phyloP scores from a whole-genome alignment of 30 jellyfish, hydroid and myxozoan genomes.

The Turritopsis dohrnii region DNA sequence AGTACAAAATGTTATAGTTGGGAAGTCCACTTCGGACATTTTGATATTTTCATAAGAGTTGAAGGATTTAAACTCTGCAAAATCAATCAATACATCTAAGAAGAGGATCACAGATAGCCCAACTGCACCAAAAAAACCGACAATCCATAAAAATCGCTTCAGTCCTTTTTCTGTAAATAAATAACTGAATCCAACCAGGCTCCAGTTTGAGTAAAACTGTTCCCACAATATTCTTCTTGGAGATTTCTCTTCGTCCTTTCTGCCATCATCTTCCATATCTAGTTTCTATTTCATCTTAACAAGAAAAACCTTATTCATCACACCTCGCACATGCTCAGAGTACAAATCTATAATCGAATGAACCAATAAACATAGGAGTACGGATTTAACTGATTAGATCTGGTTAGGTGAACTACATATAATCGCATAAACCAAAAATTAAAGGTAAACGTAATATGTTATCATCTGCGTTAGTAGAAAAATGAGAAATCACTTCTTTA shows the following conservation, averaged over 20 bases:
- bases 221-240: not conserved
- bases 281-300: too few relatives aligned
- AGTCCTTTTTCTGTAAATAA: not conserved
- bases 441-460: too few relatives aligned
- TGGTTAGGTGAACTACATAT: too few relatives aligned
- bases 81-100: not conserved
- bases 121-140: not conserved
- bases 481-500: too few relatives aligned
- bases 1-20: not conserved
- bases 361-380: too few relatives aligned
- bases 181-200: not conserved
- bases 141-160: not conserved
- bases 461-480: too few relatives aligned
- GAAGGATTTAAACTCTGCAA: not conserved
- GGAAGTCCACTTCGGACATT: not conserved
- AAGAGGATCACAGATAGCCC: not conserved
- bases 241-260: not conserved
- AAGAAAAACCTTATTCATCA: too few relatives aligned
- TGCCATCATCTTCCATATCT: not conserved
- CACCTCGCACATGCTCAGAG: too few relatives aligned
- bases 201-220: not conserved
- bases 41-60: not conserved
- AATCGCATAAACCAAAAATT: too few relatives aligned
- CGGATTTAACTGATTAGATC: too few relatives aligned
- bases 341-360: too few relatives aligned